Base-by-base conservation (phyloP, 2,113 vertebrate species). In the Anseranas semipalmata region DNA sequence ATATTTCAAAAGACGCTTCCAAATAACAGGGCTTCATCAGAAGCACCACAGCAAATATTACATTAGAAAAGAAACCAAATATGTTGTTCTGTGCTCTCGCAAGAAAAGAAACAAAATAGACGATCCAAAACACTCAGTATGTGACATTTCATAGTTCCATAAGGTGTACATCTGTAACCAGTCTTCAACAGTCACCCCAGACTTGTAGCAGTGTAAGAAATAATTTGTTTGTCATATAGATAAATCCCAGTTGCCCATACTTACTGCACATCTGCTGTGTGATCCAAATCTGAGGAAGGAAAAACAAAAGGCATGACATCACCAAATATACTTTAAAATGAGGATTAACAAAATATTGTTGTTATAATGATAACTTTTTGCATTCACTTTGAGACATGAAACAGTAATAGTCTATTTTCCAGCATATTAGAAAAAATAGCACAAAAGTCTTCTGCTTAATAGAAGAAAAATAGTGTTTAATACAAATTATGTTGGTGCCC, bases 201-300 rank as follows among this genome's bases (percentile, higher is more conserved):
- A 48, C 27, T 79, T 32, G 48, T 0, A 41, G 27, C 68, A 89
- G 53, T 2, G 18, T 7, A 13, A 83, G 16, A 53, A 72, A 79
- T 0, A 66, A 88, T 9, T 10, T 6, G 3, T 60, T 10, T 79
- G 56, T n/a, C 71, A 56, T 12, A 41, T 3, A 21, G 43, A 72
- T 50, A 80, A 95, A 66, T 50, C 87, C 86, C 85, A 88, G 66
- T 30, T 79, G 66, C 77, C 87, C 96, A 68, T 96, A 99, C 99
- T 99, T 96, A 99, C 99, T 99, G 99, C 88, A 99, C 99, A 93
- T 99, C 99, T 48, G 99, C 99, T 18, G 99, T 99, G 93, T 99
- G 99, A 96, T 99, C 99, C 98, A 99, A 79, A 97, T 99, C 99
- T 99, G 97, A 93, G 97, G 77, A 53, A 43, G 58, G 60, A 73